Base-by-base conservation (phyloP, 2,113 vertebrate genomes). In the Serilophus lunatus region DNA sequence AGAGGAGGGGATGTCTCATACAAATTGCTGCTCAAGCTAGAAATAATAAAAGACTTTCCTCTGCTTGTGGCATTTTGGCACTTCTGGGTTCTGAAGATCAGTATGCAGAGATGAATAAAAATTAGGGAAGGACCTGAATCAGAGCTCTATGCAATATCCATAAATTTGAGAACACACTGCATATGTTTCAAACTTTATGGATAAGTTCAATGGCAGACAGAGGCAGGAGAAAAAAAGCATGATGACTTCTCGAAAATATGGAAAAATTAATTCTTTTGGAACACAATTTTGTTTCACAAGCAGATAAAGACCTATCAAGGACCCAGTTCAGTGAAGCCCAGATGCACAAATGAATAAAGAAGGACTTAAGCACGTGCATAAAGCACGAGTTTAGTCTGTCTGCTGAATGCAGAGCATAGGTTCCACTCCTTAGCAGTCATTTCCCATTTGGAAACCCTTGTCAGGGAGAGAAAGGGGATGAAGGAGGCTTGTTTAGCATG, bases 361-460 rank as follows among this genome's bases (percentile, higher is more conserved):
- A 47, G 26, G 60, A 35, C 74, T n/a, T 71, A 24, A 51, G 64
- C 18, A 50, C 0, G 1, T 31, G 60, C 3, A 0, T 42, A 60
- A 94, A 92, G 44, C 44, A 51, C 3, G 0, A 6, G 11, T 33
- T 86, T 51, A 54, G 38, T 69, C n/a, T 7, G 53, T 86, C 59
- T 51, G 42, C 63, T 42, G 80, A 85, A 61, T 59, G 51, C n/a
- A 51, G 38, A 66, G n/a, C 24, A 14, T 12, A 74, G 60, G 61
- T 53, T 75, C 69, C 76, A 35, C n/a, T 47, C 80, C 61, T 69
- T 35, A 57, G 33, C 15, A 91, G 75, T 64, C 60, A 77, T 54
- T 83, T 94, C 74, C 88, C 69, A 82, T 60, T 91, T 89, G 83
- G 79, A 92, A 88, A 77, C 16, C 53, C 59, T 40, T 79, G 88